Conservation (phyloP, 2,113 vertebrate species). For the Platycercus adscitus region DNA sequence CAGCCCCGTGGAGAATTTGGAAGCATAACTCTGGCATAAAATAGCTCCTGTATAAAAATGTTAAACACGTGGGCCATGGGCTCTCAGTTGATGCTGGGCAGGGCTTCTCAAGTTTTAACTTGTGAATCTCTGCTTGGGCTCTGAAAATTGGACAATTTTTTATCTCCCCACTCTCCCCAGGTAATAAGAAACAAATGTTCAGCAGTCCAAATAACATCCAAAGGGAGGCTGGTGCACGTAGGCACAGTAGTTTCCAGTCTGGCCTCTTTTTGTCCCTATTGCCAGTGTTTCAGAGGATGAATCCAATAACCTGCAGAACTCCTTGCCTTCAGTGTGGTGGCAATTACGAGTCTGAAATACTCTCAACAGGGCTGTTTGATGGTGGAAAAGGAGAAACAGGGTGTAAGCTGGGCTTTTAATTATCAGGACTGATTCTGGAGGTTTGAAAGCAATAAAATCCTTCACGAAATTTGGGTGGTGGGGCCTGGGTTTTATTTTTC, state of each 20-base stretch:
- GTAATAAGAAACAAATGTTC: not conserved
- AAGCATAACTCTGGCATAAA: not conserved
- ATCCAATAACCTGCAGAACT: not conserved
- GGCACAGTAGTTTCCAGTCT: not conserved
- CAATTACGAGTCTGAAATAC: not conserved
- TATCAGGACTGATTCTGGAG: not conserved
- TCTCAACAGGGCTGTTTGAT: not conserved
- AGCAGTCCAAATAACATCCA: not conserved
- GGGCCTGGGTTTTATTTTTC: not conserved
- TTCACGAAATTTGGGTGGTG: not conserved
- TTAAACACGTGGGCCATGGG: rapidly evolving
- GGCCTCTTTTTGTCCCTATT: not conserved
- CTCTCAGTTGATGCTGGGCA: not conserved
- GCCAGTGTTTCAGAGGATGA: not conserved
- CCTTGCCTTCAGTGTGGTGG: not conserved
- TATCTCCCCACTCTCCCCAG: rapidly evolving
- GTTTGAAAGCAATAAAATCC: not conserved
- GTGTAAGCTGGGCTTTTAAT: not conserved
- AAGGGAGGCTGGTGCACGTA: not conserved
- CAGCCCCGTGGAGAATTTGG: not conserved
- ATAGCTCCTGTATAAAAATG: not conserved
- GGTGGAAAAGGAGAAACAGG: not conserved
- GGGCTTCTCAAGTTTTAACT: not conserved
- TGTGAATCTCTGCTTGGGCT: not conserved
- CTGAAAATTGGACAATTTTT: not conserved